Percentiles rank a stretch among this genome's conserved stretches.
Conservation (phyloP, 2,113 vertebrate species). For the Vireo altiloquus region DNA sequence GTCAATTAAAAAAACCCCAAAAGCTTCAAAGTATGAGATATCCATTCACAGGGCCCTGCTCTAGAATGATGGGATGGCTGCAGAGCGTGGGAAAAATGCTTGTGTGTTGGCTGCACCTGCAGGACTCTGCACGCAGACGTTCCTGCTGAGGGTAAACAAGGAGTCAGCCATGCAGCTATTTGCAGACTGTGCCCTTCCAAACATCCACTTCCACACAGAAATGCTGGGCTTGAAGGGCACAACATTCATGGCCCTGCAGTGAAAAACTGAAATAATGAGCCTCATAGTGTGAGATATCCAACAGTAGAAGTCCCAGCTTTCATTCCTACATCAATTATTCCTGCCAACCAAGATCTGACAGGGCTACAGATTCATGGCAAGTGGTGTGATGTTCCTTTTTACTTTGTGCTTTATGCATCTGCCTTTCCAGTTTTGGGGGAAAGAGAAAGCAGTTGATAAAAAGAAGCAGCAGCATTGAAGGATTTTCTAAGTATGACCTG, state of each 20-base stretch:
- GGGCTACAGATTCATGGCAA: neutral
- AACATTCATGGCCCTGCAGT: neutral
- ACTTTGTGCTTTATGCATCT: neutral
- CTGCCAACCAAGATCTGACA: neutral
- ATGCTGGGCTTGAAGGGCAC: neutral
- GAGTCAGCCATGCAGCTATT: neutral
- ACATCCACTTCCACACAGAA: neutral
- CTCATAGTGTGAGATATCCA: neutral
- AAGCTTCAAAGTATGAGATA: neutral
- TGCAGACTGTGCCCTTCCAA: neutral
- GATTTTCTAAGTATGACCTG: neutral
- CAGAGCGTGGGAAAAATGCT: conserved; percentile 15
- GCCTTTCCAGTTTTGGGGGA: neutral
- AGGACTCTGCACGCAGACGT: neutral
- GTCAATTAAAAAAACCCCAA: neutral
- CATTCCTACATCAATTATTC: neutral
- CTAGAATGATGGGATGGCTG: neutral
- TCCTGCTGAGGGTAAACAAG: conserved; percentile 3
- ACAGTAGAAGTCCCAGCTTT: neutral
- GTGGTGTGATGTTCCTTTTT: neutral
- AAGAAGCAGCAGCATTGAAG: neutral
- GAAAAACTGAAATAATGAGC: neutral
- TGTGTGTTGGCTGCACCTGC: conserved; percentile 17
- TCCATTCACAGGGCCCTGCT: neutral
- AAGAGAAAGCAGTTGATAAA: neutral